These are phyloP conservation scores for Bagarius yarrelli DNA, from an alignment of 2,113 vertebrate genomes.

Conservation along the genomic window DNA sequence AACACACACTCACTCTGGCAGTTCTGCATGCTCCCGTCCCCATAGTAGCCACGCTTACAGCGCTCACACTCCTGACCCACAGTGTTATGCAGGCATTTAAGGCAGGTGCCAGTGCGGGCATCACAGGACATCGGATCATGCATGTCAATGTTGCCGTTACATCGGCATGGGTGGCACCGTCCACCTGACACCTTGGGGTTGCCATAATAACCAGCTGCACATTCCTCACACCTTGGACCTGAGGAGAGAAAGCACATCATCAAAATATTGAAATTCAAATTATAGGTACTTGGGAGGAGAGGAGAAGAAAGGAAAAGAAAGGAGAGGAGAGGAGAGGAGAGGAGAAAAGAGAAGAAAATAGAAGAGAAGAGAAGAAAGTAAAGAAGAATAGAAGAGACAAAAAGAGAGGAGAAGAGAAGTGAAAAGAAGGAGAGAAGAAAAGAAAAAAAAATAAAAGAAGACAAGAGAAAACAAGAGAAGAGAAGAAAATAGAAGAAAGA, in stretches of 20 bases:
- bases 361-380: too few relatives aligned
- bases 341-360: too few relatives aligned
- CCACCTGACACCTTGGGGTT: constrained; percentile 79
- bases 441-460: too few relatives aligned
- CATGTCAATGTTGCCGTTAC: constrained; percentile 88
- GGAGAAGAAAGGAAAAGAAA: too few relatives aligned
- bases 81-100: constrained; percentile 87
- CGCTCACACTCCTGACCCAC: constrained; percentile 82
- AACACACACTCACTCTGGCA: constrained; percentile 84
- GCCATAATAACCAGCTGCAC: constrained; percentile 86
- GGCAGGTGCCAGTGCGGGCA: constrained; percentile 74
- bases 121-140: constrained; percentile 84
- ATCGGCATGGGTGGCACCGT: constrained; percentile 80
- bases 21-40: constrained; percentile 81
- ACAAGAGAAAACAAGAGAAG: too few relatives aligned
- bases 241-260: background rate
- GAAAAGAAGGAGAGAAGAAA: too few relatives aligned
- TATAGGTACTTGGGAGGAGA: too few relatives aligned
- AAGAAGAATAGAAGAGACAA: too few relatives aligned
- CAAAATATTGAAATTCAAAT: background rate
- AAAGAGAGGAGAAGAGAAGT: too few relatives aligned
- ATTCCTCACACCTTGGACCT: constrained; percentile 89
- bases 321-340: too few relatives aligned
- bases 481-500: too few relatives aligned
- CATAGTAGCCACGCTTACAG: constrained; percentile 85